phyloP scores from a whole-genome alignment of 1,140 invertebrate species.

The Lepeophtheirus salmonis region DNA sequence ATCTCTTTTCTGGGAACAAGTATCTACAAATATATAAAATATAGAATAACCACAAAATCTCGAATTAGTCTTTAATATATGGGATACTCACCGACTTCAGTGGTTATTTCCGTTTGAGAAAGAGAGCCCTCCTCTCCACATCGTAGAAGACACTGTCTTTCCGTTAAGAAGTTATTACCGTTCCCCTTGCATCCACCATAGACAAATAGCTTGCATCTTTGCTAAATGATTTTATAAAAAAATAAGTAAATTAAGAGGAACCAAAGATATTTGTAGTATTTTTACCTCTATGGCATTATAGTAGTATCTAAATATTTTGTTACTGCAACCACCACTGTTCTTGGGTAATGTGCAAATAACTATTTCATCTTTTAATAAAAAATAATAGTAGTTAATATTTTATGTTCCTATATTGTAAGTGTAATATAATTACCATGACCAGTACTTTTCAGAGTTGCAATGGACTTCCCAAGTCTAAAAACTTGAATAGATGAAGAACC shows the following conservation, averaged over 20 bases:
- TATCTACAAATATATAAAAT: constrained; percentile 32
- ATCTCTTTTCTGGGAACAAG: constrained; percentile 55
- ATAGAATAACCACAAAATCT: not conserved
- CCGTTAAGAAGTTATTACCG: constrained; percentile 41
- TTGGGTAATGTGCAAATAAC: constrained; percentile 11
- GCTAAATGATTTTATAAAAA: not conserved
- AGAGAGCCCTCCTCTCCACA: constrained; percentile 25
- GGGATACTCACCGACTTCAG: constrained; percentile 10
- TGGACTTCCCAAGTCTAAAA: constrained; percentile 3
- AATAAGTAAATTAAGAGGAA: not conserved
- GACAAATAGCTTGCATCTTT: constrained; percentile 46
- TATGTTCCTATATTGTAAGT: not conserved
- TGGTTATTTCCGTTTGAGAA: constrained; percentile 8
- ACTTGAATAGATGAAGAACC: constrained; percentile 10
- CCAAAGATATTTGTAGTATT: not conserved
- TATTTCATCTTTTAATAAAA: constrained; percentile 9
- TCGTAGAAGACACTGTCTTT: constrained; percentile 35
- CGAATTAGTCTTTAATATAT: not conserved
- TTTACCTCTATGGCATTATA: constrained; percentile 16
- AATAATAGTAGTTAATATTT: not conserved
- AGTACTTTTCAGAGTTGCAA: not conserved
- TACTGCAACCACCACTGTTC: constrained; percentile 15
- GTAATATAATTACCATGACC: not conserved
- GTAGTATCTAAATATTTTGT: constrained; percentile 18
- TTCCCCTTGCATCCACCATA: constrained; percentile 79